A percentile compares a stretch with the other conserved stretches of the same genome.
Conservation (phyloP, 2,888 invertebrate genomes). For the Amblyteles armatorius region DNA sequence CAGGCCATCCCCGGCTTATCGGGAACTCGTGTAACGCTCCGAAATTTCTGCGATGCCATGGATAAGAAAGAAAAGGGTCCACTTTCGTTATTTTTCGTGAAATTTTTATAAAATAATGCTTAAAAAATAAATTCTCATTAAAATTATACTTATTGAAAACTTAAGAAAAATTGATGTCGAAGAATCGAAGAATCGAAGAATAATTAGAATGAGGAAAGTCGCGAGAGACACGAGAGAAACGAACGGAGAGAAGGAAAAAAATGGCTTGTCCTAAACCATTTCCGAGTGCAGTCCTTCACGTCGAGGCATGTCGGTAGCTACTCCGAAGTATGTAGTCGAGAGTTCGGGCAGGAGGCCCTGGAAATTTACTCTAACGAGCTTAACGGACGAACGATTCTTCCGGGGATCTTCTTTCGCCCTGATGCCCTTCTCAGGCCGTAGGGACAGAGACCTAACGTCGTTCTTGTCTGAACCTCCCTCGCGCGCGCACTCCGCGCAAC, state of each 20-base stretch:
- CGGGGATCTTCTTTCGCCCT: slow-evolving; percentile 50
- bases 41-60: too few relatives aligned
- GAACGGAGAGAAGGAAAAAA: neutral
- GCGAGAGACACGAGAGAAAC: neutral
- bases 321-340: slow-evolving; percentile 35
- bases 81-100: too few relatives aligned
- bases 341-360: slow-evolving; percentile 22
- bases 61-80: too few relatives aligned
- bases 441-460: slow-evolving; percentile 2
- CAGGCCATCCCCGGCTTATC: too few relatives aligned
- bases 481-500: slow-evolving; percentile 34
- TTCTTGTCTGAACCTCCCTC: slow-evolving; percentile 2
- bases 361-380: slow-evolving; percentile 62
- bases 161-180: neutral
- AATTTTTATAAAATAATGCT: too few relatives aligned
- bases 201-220: neutral
- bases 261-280: slow-evolving; percentile 31
- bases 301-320: slow-evolving; percentile 4
- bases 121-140: too few relatives aligned
- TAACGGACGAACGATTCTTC: slow-evolving; percentile 56
- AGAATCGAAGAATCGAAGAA: neutral
- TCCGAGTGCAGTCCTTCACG: slow-evolving; percentile 9
- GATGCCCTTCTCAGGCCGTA: slow-evolving; percentile 17
- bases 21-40: too few relatives aligned
- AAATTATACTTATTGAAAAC: too few relatives aligned